Conservation (phyloP, 2,797 vertebrate species). For the Hippoglossus hippoglossus region DNA sequence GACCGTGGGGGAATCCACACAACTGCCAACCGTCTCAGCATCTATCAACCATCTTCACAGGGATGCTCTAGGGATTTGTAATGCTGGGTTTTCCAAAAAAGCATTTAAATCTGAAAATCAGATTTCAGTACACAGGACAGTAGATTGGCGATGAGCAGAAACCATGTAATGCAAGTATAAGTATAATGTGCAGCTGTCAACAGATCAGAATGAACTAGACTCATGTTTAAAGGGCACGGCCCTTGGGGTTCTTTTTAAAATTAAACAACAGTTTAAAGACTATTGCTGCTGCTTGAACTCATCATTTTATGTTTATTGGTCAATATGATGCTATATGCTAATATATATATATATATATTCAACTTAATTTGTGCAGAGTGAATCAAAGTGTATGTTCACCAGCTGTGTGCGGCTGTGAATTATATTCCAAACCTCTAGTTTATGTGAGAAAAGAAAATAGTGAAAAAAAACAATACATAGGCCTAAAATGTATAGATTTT, state of each 20-base stretch:
- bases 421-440: slow-evolving; percentile 9
- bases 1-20: no score
- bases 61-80: no score
- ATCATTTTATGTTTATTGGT: background rate
- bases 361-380: background rate
- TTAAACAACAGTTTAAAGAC: background rate
- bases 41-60: no score
- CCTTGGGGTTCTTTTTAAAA: background rate
- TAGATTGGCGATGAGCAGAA: no score
- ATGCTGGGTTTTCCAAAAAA: no score
- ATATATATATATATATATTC: background rate
- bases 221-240: background rate
- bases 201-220: no score
- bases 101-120: no score
- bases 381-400: background rate
- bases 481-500: background rate
- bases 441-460: slow-evolving; percentile 10
- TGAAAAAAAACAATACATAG: background rate
- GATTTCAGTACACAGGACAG: no score
- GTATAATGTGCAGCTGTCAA: no score
- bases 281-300: no score
- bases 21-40: no score
- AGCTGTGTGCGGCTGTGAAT: background rate
- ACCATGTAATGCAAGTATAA: no score
- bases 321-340: background rate